phyloP scores from a whole-genome alignment of 1,140 invertebrate species.

The Macrobrachium nipponense region DNA sequence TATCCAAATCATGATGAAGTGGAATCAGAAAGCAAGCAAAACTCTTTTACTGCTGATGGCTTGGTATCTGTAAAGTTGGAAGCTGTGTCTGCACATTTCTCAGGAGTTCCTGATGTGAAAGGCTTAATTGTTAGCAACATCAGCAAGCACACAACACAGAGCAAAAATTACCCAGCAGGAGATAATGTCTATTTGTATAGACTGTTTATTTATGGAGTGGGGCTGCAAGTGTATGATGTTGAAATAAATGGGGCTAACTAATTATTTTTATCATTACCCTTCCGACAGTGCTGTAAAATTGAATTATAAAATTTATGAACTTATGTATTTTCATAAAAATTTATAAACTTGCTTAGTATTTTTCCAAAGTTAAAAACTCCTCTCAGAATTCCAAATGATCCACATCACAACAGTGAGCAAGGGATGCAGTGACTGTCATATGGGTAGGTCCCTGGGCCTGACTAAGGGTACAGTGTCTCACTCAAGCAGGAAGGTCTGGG shows the following conservation, averaged over 20 bases:
- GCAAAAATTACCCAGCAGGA: neutral
- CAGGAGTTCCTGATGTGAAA: constrained; percentile 48
- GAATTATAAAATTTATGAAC: too few relatives aligned
- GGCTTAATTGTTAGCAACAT: constrained; percentile 19
- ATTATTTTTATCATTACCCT: neutral
- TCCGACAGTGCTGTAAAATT: neutral
- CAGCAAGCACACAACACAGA: neutral
- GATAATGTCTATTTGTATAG: neutral
- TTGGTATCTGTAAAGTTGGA: neutral
- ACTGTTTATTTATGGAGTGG: constrained; percentile 44
- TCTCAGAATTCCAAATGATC: too few relatives aligned
- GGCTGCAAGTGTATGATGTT: constrained; percentile 46
- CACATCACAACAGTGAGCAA: too few relatives aligned
- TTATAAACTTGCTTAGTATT: too few relatives aligned
- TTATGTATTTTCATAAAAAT: too few relatives aligned
- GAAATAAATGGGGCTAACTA: neutral
- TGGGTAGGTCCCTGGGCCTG: too few relatives aligned
- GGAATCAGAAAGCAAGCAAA: too few relatives aligned
- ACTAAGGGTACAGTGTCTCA: too few relatives aligned
- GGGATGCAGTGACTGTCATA: too few relatives aligned
- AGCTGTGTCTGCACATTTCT: neutral
- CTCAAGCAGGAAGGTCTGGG: too few relatives aligned
- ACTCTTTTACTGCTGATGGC: neutral
- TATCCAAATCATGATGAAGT: too few relatives aligned
- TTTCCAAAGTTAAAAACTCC: too few relatives aligned